phyloP scores from a whole-genome alignment of 1,140 invertebrate genomes.

The Chlorops oryzae region DNA sequence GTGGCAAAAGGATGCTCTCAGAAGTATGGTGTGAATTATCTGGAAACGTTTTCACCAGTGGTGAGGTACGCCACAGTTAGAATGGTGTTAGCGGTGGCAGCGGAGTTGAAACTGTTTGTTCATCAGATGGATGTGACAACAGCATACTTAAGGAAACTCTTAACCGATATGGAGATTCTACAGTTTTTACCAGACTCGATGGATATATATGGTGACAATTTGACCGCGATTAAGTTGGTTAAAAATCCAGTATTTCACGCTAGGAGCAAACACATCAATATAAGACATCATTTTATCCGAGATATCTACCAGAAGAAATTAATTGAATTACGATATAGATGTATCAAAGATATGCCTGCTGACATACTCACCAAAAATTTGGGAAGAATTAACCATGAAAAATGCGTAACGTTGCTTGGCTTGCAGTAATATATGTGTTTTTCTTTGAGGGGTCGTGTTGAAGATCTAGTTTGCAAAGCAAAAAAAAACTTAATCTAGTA shows the following conservation, averaged over 20 bases:
- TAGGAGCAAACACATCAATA: slow-evolving; percentile 36
- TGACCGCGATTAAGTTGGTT: slow-evolving; percentile 20
- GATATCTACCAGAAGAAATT: slow-evolving; percentile 15
- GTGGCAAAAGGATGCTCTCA: slow-evolving; percentile 39
- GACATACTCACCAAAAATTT: slow-evolving; percentile 25
- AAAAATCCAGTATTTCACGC: slow-evolving; percentile 28
- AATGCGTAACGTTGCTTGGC: slow-evolving; percentile 4
- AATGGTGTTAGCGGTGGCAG: slow-evolving; percentile 23
- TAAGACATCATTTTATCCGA: slow-evolving; percentile 29
- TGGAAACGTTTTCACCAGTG: slow-evolving; percentile 42
- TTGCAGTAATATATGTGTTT: too few relatives aligned
- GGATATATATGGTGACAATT: slow-evolving; percentile 18
- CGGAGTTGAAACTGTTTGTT: slow-evolving; percentile 2
- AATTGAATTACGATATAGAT: slow-evolving; percentile 20
- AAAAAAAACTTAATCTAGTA: too few relatives aligned
- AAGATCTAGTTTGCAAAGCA: too few relatives aligned
- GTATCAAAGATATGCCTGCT: slow-evolving; percentile 17
- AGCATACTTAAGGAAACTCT: slow-evolving; percentile 16
- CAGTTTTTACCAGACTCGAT: not conserved
- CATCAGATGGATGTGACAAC: slow-evolving; percentile 11
- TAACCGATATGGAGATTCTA: slow-evolving; percentile 12
- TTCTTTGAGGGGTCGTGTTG: too few relatives aligned
- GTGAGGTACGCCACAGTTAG: slow-evolving; percentile 29
- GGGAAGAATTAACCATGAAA: slow-evolving; percentile 3
- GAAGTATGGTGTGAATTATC: slow-evolving; percentile 33